Base-by-base conservation (phyloP, 2,797 vertebrate species). In the Cossypha niveicapilla region DNA sequence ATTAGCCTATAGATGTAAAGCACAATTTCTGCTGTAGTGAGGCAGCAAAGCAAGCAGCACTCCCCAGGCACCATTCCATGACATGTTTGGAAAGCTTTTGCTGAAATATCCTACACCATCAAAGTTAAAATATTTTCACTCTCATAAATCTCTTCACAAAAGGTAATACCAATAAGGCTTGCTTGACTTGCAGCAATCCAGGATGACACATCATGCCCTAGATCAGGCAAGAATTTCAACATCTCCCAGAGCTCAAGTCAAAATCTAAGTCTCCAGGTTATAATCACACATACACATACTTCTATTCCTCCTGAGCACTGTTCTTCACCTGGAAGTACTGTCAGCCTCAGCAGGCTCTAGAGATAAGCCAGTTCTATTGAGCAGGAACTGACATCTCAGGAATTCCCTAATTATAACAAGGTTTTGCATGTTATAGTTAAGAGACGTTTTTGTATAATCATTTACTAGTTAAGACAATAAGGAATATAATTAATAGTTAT, bases 401-500 rank as follows among this genome's bases (percentile, higher is more conserved):
- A 92, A 91, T 63, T 91, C 51, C 51, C 86, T 73, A 93, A 91
- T 91, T 92, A 76, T 56, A 93, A 85, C 68, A 77, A 95, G 35
- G 56, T 78, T 92, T 97, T 80, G 53, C 67, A 47, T 47, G 48
- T 81, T 84, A 86, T 48, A 91, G 74, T 90, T 86, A 80, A 88
- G 53, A 77, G 86, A 91, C 78, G 34, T 77, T 89, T 91, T 90
- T 86, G 67, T 83, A 37, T 87, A 93, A 93, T 94, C 56, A 81
- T 58, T 92, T 92, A 91, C 68, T 72, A 62, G 68, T 76, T 88
- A 83, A 94, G 73, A 92, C 19, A 86, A 72, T 88, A 77, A 92
- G 39, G 61, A 87, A 88, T 80, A 67, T 88, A 96, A 96, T 93
- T 96, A 95, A 95, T 82, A 94, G 56, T 57, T 95, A 94, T 96